Evolutionary conservation across 2,888 invertebrate genomes (phyloP).

Genomic region (Cheilosia soror): DNA sequence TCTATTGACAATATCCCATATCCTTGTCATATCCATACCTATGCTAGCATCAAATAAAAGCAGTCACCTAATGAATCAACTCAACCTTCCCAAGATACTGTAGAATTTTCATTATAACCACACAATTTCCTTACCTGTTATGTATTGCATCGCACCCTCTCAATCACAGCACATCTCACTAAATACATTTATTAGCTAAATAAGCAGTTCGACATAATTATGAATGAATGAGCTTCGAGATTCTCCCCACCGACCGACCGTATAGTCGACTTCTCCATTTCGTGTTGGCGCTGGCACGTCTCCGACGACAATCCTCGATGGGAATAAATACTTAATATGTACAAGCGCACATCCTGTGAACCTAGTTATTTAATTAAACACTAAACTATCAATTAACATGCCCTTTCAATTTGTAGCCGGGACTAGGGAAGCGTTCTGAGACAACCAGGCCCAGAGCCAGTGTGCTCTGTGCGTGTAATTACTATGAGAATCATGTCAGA

Average conservation of each 20-base stretch:
- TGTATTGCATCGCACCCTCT: background rate
- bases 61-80: too few species aligned
- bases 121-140: too few species aligned
- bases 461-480: constrained; percentile 58
- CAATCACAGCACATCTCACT: background rate
- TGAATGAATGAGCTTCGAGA: constrained; percentile 12
- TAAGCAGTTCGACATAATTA: constrained; percentile 15
- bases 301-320: constrained; percentile 13
- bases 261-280: background rate
- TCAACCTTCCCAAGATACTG: too few species aligned
- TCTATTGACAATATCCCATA: too few species aligned
- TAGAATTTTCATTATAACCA: too few species aligned
- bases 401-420: constrained; percentile 47
- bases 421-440: constrained; percentile 12
- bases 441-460: constrained; percentile 1
- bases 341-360: constrained; percentile 68
- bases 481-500: constrained; percentile 72
- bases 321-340: constrained; percentile 70
- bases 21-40: too few species aligned
- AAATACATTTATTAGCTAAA: constrained; percentile 9
- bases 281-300: background rate
- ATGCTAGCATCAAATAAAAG: too few species aligned
- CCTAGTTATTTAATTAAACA: constrained; percentile 74
- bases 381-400: constrained; percentile 74
- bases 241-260: background rate